Conservation (phyloP, 2,888 invertebrate genomes). For the Crocallis elinguaria region DNA sequence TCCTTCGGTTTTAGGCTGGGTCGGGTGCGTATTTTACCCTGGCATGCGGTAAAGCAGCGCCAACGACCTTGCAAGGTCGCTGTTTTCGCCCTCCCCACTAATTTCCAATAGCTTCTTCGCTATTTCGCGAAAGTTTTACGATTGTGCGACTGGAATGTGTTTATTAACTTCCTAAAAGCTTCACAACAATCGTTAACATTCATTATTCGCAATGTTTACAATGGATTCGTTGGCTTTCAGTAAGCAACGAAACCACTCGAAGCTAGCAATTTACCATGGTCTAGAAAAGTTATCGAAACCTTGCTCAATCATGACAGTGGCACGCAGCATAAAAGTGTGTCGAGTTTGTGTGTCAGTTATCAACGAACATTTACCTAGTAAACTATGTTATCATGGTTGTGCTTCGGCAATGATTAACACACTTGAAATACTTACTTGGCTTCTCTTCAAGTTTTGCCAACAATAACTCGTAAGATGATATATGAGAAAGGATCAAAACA, state of each 20-base stretch:
- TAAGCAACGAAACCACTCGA: conserved; percentile 12
- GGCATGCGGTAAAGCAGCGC: conserved; percentile 48
- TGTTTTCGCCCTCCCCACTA: conserved; percentile 43
- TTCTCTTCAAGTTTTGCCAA: too few relatives aligned
- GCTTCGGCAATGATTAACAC: not conserved
- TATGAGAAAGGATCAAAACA: too few relatives aligned
- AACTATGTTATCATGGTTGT: not conserved
- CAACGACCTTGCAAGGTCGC: conserved; percentile 72
- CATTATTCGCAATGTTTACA: not conserved
- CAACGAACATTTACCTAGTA: not conserved
- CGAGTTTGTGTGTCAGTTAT: conserved; percentile 7
- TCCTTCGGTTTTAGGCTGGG: conserved; percentile 33
- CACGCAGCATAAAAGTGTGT: conserved; percentile 22
- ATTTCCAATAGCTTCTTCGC: conserved; percentile 46
- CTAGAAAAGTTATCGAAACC: conserved; percentile 29
- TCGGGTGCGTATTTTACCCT: conserved; percentile 46
- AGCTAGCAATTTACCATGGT: conserved; percentile 21
- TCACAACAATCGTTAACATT: conserved; percentile 2
- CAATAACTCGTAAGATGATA: too few relatives aligned
- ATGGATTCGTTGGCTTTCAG: not conserved
- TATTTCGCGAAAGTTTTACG: conserved; percentile 44
- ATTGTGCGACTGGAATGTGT: conserved; percentile 3
- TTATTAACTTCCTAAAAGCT: conserved; percentile 9
- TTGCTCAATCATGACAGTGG: conserved; percentile 34
- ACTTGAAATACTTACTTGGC: too few relatives aligned